Percentiles rank a stretch among this genome's conserved stretches.
Evolutionary conservation across 2,113 vertebrate species (phyloP).

Genomic region (Tringa solitaria): DNA sequence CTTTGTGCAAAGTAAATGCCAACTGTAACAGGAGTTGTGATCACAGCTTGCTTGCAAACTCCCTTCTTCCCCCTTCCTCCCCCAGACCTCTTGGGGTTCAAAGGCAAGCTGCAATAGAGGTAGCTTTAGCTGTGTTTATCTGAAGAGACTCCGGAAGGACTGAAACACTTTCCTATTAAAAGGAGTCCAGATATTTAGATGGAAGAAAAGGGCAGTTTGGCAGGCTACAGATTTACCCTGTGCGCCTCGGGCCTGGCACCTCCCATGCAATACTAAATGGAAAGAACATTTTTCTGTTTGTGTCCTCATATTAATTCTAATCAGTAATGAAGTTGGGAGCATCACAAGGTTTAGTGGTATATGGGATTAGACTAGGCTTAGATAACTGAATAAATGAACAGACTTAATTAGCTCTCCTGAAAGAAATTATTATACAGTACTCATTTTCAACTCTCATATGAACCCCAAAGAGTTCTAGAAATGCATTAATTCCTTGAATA

Average conservation of each 20-base stretch:
- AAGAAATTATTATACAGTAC: constrained; percentile 68
- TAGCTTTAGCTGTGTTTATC: not conserved
- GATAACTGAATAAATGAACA: constrained; percentile 61
- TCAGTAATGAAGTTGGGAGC: constrained; percentile 42
- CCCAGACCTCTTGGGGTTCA: not conserved
- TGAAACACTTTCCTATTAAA: not conserved
- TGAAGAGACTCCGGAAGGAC: not conserved
- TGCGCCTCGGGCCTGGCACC: not conserved
- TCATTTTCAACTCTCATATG: constrained; percentile 63
- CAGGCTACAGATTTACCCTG: not conserved
- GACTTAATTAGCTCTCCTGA: constrained; percentile 67
- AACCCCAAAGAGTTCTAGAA: constrained; percentile 61
- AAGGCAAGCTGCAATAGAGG: not conserved
- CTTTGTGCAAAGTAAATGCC: not conserved
- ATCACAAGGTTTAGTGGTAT: not conserved
- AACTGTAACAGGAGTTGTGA: not conserved
- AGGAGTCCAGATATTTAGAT: not conserved
- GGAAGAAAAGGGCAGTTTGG: not conserved
- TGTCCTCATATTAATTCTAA: constrained; percentile 1
- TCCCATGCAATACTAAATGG: not conserved
- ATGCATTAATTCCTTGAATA: constrained; percentile 74
- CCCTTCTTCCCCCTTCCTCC: not conserved
- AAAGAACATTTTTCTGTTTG: not conserved
- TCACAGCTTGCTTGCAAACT: not conserved
- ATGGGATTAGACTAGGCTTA: constrained; percentile 29